phyloP scores from a whole-genome alignment of 2,888 invertebrate genomes.

The Dugesia japonica region DNA sequence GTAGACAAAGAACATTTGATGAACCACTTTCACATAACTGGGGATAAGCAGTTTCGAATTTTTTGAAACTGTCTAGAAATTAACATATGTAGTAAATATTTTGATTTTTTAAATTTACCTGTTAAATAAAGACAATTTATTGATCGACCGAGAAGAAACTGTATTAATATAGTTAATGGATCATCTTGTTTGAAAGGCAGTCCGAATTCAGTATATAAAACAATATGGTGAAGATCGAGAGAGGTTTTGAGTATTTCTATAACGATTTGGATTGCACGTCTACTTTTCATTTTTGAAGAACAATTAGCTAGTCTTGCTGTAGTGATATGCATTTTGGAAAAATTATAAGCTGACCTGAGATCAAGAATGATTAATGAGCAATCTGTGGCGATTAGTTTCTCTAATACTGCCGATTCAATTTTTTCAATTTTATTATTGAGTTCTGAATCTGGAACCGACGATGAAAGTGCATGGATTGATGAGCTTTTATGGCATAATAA shows the following conservation, averaged over 20 bases:
- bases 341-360: constrained; percentile 22
- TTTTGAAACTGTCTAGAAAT: constrained; percentile 26
- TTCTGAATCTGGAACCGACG: not conserved
- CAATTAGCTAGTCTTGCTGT: constrained; percentile 20
- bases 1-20: not conserved
- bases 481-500: not conserved
- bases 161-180: not conserved
- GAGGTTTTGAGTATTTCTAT: constrained; percentile 21
- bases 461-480: not conserved
- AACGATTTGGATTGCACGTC: constrained; percentile 28
- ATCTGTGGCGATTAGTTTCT: not conserved
- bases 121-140: not conserved
- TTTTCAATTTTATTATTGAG: not conserved
- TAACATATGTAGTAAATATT: not conserved
- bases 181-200: not conserved
- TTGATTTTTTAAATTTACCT: not conserved
- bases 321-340: constrained; percentile 20
- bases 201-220: not conserved
- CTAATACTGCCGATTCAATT: not conserved
- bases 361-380: constrained; percentile 21
- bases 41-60: constrained; percentile 22
- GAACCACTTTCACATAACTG: constrained; percentile 28
- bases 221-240: not conserved
- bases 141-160: not conserved
- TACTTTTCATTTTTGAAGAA: constrained; percentile 28